Conservation (phyloP, 1,140 invertebrate genomes). For the Ditylenchus dipsaci region DNA sequence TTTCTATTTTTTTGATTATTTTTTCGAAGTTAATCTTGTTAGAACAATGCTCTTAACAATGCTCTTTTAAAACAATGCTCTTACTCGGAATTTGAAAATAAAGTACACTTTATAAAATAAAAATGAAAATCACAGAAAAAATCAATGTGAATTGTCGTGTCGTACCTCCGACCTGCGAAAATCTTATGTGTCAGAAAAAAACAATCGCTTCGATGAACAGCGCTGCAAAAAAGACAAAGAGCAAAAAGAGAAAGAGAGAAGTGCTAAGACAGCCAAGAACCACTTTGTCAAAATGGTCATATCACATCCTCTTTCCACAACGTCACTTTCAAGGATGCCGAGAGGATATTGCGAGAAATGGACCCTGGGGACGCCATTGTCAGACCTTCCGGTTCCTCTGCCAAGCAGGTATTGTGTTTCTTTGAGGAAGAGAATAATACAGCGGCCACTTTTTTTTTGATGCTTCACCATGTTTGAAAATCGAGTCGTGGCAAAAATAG, state of each 20-base stretch:
- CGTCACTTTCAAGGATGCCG: slow-evolving; percentile 84
- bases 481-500: no score
- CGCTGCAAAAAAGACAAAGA: slow-evolving; percentile 70
- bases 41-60: no score
- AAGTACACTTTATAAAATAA: no score
- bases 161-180: slow-evolving; percentile 86
- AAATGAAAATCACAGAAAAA: slow-evolving; percentile 80
- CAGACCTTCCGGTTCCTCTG: slow-evolving; percentile 77
- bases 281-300: slow-evolving; percentile 81
- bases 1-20: no score
- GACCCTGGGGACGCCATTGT: slow-evolving; percentile 87
- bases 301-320: slow-evolving; percentile 94
- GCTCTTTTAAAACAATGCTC: no score
- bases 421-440: no score
- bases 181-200: slow-evolving; percentile 77
- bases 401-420: slow-evolving; percentile 86
- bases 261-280: slow-evolving; percentile 9
- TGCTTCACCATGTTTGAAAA: no score
- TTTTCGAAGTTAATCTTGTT: no score
- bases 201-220: slow-evolving; percentile 86
- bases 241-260: slow-evolving; percentile 16
- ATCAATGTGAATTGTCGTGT: slow-evolving; percentile 89
- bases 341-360: slow-evolving; percentile 81
- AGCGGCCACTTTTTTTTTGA: no score
- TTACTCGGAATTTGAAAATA: no score